Evolutionary conservation across 2,888 invertebrate genomes (phyloP), one percentile per base, ranked within the genome.

Genomic region (Apantesis nais): DNA sequence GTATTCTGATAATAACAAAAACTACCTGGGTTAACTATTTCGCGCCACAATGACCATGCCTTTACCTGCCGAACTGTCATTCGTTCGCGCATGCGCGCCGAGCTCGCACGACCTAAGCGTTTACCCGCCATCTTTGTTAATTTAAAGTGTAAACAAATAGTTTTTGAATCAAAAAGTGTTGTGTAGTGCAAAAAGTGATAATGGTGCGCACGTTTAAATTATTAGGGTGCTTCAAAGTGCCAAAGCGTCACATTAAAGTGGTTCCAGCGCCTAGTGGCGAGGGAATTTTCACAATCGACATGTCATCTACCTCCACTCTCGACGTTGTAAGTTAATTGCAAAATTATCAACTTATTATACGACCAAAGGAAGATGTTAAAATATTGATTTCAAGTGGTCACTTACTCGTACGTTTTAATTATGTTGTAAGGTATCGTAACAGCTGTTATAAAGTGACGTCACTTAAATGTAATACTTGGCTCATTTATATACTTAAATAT

Each of bases 121-220:
- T 69, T 72, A 71, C 62, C 81, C 80, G 80, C 84, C 84, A 79
- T 80, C 70, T 83, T 83, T 72, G 48, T 68, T 60, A 70, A 52
- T 70, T 73, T 70, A 67, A 71, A 79, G 82, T 77, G 79, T 79
- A 77, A 73, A 78, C 77, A 74, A 70, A 41, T 44, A 52, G 14
- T 66, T 74, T 80, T 77, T 80, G 72, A 80, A 75, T 83, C 76
- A 83, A 81, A 81, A 77, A 78, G 80, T 84, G 82, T 77, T 66
- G 65, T 73, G n/a, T 68, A 62, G 74, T 80, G 72, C n/a, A 68
- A 75, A 66, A 41, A 65, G 75, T 76, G 74, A 78, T 66, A 86
- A 93, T 94, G 93, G 93, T 95, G 87, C 89, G 92, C 41, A 89
- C 88, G n/a, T 89, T 89, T 58, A 89, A 88, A 86, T 87, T 93